These are phyloP conservation scores for Lepidonotus clava DNA, from an alignment of 2,888 invertebrate genomes.

Conservation along the genomic window DNA sequence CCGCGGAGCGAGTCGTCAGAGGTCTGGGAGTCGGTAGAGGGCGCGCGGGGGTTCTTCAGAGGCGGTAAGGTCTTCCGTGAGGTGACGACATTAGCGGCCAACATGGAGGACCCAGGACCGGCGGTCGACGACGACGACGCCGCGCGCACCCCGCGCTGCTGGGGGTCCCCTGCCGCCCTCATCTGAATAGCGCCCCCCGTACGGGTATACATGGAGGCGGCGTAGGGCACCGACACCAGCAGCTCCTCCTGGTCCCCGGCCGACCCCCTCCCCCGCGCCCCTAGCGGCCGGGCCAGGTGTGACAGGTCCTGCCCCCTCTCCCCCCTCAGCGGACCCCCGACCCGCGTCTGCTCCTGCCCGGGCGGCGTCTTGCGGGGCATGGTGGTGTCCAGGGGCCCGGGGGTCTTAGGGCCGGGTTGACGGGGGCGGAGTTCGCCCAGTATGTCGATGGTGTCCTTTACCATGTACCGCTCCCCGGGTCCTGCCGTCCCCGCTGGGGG, in stretches of 20 bases:
- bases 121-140: background rate
- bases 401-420: background rate
- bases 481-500: no score
- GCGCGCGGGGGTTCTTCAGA: background rate
- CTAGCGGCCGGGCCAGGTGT: background rate
- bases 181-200: constrained; percentile 15
- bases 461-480: background rate
- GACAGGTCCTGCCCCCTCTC: background rate
- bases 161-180: background rate
- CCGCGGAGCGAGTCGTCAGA: background rate
- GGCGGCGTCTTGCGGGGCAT: constrained; percentile 22
- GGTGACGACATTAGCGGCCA: background rate
- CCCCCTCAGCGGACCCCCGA: background rate
- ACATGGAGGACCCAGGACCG: background rate
- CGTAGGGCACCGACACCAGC: constrained; percentile 32
- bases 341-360: background rate
- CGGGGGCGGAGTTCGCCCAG: background rate
- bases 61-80: background rate
- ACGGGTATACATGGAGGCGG: constrained; percentile 5
- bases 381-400: constrained; percentile 29
- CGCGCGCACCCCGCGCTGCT: background rate
- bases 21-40: background rate
- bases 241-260: background rate
- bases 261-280: background rate
- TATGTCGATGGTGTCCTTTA: background rate